phyloP scores from a whole-genome alignment of 2,797 vertebrate genomes.

The Enteromius afrohamiltoni region DNA sequence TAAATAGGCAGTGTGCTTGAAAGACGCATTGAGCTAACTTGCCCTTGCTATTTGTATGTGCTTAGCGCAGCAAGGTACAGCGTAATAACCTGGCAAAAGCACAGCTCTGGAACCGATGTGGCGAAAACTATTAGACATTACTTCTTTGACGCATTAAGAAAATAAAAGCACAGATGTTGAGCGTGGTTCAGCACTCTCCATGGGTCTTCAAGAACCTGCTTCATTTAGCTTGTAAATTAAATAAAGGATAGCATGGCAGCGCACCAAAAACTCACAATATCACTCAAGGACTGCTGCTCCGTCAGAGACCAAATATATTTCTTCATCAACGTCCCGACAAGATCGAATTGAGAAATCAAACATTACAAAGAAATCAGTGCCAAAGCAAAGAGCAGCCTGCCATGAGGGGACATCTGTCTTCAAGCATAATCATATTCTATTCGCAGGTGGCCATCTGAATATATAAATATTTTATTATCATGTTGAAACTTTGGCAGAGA shows the following conservation, averaged over 20 bases:
- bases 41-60: conserved; percentile 56
- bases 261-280: conserved; percentile 24
- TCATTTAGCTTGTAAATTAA: conserved; percentile 53
- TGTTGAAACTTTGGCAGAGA: conserved; percentile 51
- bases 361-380: conserved; percentile 25
- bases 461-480: conserved; percentile 59
- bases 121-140: conserved; percentile 50
- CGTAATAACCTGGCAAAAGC: conserved; percentile 58
- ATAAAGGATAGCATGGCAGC: conserved; percentile 45
- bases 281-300: conserved; percentile 8
- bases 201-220: conserved; percentile 48
- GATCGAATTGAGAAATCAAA: conserved; percentile 49
- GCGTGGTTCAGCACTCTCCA: conserved; percentile 27
- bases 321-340: conserved; percentile 31
- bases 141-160: conserved; percentile 52
- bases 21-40: conserved; percentile 42
- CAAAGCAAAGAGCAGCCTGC: conserved; percentile 43
- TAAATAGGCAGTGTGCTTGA: conserved; percentile 31
- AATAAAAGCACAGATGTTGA: conserved; percentile 63
- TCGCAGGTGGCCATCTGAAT: conserved; percentile 42
- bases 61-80: conserved; percentile 54
- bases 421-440: conserved; percentile 41
- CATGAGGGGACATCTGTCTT: conserved; percentile 50
- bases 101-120: conserved; percentile 33
- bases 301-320: conserved; percentile 34